These are phyloP conservation scores for Eciton burchellii DNA, from an alignment of 1,140 invertebrate genomes.

Conservation along the genomic window DNA sequence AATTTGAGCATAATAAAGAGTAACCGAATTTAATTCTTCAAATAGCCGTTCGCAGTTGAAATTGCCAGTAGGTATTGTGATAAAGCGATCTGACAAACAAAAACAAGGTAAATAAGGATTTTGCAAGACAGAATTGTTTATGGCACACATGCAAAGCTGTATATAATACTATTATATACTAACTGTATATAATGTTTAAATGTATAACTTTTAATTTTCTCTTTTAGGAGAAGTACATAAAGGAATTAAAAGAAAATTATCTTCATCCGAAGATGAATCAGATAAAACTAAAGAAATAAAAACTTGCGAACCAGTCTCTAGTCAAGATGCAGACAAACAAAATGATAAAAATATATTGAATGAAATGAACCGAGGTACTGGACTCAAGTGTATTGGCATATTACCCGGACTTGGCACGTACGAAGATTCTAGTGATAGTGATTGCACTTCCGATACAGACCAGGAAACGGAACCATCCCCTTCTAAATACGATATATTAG, in stretches of 20 bases:
- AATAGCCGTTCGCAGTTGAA: slow-evolving; percentile 86
- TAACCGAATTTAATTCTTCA: slow-evolving; percentile 46
- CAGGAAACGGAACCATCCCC: slow-evolving; percentile 83
- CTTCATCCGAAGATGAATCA: slow-evolving; percentile 85
- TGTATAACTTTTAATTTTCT: neutral
- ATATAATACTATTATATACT: neutral
- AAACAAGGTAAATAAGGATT: slow-evolving; percentile 81
- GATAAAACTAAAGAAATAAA: slow-evolving; percentile 44
- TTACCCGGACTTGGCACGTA: slow-evolving; percentile 92
- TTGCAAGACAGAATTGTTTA: neutral
- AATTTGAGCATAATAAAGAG: slow-evolving; percentile 42
- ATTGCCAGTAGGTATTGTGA: slow-evolving; percentile 87
- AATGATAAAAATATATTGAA: slow-evolving; percentile 28
- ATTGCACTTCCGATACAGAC: slow-evolving; percentile 88
- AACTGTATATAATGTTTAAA: neutral
- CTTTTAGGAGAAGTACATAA: slow-evolving; percentile 31
- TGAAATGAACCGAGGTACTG: slow-evolving; percentile 67
- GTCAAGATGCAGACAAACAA: slow-evolving; percentile 19
- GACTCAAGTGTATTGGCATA: slow-evolving; percentile 90
- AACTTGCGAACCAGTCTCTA: slow-evolving; percentile 53
- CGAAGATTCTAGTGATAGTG: slow-evolving; percentile 89
- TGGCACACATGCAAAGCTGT: too few species aligned
- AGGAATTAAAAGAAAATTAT: slow-evolving; percentile 87
- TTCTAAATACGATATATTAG: slow-evolving; percentile 86
- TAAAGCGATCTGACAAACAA: slow-evolving; percentile 86